These are phyloP conservation scores for Agapornis canus DNA, from an alignment of 2,797 vertebrate genomes.

Conservation along the genomic window DNA sequence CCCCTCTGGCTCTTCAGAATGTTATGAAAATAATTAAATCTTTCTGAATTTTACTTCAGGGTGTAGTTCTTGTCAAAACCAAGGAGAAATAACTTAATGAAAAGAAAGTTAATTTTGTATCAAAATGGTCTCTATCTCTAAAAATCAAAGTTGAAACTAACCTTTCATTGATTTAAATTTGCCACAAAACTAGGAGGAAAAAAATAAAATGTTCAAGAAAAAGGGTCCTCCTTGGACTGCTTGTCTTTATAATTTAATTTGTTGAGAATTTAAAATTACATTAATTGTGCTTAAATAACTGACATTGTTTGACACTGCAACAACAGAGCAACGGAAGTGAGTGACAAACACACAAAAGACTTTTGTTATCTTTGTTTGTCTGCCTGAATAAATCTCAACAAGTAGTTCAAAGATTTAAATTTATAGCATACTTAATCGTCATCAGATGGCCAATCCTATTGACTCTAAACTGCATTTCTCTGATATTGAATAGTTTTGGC, in stretches of 20 bases:
- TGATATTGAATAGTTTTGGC: conserved; percentile 74
- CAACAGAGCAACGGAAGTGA: conserved; percentile 83
- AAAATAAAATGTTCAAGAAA: conserved; percentile 61
- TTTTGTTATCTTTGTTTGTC: conserved; percentile 89
- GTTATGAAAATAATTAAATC: neutral
- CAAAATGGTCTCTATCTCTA: conserved; percentile 22
- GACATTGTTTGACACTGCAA: conserved; percentile 86
- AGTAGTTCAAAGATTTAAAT: conserved; percentile 85
- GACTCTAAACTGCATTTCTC: conserved; percentile 72
- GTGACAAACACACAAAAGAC: conserved; percentile 86
- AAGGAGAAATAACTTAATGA: neutral
- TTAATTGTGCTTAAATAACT: conserved; percentile 87
- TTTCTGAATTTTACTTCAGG: neutral
- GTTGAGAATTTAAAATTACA: conserved; percentile 87
- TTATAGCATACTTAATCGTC: conserved; percentile 82
- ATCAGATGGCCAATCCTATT: conserved; percentile 79
- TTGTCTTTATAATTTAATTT: conserved; percentile 85
- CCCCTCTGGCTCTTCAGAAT: neutral
- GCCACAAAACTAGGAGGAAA: conserved; percentile 51
- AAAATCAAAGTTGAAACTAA: conserved; percentile 50
- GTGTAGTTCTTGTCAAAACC: neutral
- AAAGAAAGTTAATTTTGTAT: conserved; percentile 12
- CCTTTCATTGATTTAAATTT: conserved; percentile 70
- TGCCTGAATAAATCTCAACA: conserved; percentile 87
- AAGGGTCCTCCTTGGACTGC: conserved; percentile 77